Evolutionary conservation across 2,797 vertebrate species (phyloP).

Genomic region (Cyclopterus lumpus): DNA sequence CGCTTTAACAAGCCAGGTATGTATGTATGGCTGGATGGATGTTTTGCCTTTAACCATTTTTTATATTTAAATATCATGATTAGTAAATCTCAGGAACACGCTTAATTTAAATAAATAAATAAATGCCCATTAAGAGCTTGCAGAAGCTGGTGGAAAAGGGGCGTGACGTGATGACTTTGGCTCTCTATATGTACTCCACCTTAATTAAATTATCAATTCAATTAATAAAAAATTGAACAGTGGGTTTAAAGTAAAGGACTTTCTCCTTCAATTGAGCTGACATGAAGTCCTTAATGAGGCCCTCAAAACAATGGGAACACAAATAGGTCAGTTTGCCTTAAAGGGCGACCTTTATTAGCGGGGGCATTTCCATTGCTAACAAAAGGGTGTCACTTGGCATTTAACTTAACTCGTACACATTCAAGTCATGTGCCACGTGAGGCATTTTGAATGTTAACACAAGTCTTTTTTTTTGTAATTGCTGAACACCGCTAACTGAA

Average conservation of each 20-base stretch:
- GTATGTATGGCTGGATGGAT: neutral
- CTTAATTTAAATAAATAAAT: neutral
- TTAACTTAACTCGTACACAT: conserved; percentile 33
- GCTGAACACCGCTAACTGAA: conserved; percentile 1
- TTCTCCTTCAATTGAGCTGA: conserved; percentile 50
- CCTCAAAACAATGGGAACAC: conserved; percentile 45
- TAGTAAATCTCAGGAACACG: neutral
- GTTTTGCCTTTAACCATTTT: neutral
- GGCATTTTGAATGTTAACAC: neutral
- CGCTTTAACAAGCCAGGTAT: neutral
- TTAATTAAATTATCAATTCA: conserved; percentile 23
- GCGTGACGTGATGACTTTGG: neutral
- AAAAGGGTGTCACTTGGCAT: conserved; percentile 39
- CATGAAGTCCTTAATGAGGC: conserved; percentile 69
- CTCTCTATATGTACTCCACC: neutral
- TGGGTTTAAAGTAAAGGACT: neutral
- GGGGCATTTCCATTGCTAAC: conserved; percentile 28
- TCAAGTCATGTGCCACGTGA: neutral
- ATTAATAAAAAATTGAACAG: neutral
- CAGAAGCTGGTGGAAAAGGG: neutral
- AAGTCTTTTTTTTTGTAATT: conserved; percentile 12
- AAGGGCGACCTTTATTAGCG: conserved; percentile 55
- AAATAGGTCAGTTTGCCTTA: conserved; percentile 73
- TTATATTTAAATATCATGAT: neutral
- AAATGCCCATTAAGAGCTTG: neutral